A percentile compares a stretch with the other conserved stretches of the same genome.
Conservation (phyloP, 2,113 vertebrate species). For the Lontra canadensis region DNA sequence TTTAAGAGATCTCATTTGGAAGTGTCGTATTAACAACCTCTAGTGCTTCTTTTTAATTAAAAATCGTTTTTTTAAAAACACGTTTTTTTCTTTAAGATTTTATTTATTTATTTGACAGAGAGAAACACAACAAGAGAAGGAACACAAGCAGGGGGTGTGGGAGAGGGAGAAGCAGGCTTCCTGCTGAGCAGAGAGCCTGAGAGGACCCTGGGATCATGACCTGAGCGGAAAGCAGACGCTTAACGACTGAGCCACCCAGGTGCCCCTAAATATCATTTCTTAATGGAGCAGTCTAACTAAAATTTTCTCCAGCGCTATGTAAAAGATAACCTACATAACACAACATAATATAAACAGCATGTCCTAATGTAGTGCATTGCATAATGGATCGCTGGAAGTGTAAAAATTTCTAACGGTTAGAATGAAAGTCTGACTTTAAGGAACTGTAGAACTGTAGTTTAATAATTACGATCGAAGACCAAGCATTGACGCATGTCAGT, state of each 20-base stretch:
- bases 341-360: background rate
- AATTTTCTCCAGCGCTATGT: background rate
- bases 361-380: background rate
- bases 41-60: background rate
- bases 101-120: background rate
- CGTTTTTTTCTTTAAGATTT: background rate
- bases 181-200: too few relatives aligned
- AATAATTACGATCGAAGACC: background rate
- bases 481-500: background rate
- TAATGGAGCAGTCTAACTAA: background rate
- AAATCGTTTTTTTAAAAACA: background rate
- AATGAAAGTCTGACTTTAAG: background rate
- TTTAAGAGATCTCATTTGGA: background rate
- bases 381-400: background rate
- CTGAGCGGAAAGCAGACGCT: fast-evolving
- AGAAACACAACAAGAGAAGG: too few relatives aligned
- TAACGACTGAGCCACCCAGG: background rate
- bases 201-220: background rate
- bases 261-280: background rate
- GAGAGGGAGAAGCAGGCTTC: too few relatives aligned
- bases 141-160: too few relatives aligned
- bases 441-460: background rate
- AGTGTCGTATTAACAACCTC: background rate
- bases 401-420: background rate
- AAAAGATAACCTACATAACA: background rate